These are phyloP conservation scores for Petrocephalus microphthalmus DNA, from an alignment of 2,113 vertebrate species.

Conservation along the genomic window DNA sequence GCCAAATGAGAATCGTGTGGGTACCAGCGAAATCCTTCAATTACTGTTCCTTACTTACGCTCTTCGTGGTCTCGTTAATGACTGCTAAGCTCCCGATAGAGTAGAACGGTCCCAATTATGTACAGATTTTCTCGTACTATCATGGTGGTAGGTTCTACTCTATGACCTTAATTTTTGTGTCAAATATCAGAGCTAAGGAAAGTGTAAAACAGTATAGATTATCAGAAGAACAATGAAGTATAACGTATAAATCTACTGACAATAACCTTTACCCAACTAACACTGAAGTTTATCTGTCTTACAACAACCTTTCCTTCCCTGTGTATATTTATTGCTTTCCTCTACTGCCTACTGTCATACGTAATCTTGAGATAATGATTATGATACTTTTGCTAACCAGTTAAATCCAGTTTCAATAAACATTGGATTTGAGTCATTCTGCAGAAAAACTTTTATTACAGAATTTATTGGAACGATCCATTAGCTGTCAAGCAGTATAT, in stretches of 20 bases:
- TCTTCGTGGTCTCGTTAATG: background rate
- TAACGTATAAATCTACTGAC: background rate
- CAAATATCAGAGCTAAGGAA: background rate
- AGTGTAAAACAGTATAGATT: background rate
- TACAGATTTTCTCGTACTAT: background rate
- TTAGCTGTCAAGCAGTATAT: slow-evolving; percentile 9
- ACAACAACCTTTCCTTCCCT: background rate
- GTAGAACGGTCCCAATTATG: background rate
- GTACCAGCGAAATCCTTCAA: slow-evolving; percentile 4
- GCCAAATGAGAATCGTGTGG: slow-evolving; percentile 35
- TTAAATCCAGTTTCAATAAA: slow-evolving; percentile 18
- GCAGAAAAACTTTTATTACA: slow-evolving; percentile 9
- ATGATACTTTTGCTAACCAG: background rate
- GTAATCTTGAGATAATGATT: slow-evolving; percentile 13
- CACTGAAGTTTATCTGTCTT: slow-evolving; percentile 4
- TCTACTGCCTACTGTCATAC: slow-evolving; percentile 15
- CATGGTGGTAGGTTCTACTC: background rate
- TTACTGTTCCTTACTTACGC: background rate
- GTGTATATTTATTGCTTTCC: slow-evolving; percentile 27
- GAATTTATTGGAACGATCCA: slow-evolving; percentile 26
- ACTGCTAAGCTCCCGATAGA: background rate
- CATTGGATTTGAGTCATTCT: slow-evolving; percentile 12
- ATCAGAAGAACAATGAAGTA: background rate
- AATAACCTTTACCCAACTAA: background rate
- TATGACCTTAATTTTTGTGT: background rate